Conservation (phyloP, 92 coral and sea anemone species). For the Epizoanthus scotinus region DNA sequence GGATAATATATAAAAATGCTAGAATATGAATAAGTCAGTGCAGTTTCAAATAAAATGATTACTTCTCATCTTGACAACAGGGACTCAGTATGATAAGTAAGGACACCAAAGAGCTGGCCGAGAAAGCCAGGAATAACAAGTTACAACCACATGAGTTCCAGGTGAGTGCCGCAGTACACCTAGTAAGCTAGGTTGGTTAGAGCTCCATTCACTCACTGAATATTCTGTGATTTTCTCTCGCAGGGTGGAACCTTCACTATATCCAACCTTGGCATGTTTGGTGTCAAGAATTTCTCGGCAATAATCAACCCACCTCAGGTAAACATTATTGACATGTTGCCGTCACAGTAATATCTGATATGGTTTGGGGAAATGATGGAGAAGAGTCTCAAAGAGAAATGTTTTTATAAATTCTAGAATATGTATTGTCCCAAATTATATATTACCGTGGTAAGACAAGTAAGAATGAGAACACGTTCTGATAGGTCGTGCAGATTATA, state of each 20-base stretch:
- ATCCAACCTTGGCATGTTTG: constrained; percentile 97
- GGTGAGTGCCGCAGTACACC: constrained; percentile 35
- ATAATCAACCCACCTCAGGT: constrained; percentile 99
- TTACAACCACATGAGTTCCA: constrained; percentile 97
- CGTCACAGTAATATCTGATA: not conserved
- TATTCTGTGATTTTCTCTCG: not conserved
- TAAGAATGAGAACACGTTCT: too few species aligned
- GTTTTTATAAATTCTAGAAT: too few species aligned
- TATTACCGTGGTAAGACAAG: too few species aligned
- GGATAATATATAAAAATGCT: too few species aligned
- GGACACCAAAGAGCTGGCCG: constrained; percentile 75
- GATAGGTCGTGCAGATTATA: too few species aligned
- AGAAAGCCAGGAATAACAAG: constrained; percentile 85
- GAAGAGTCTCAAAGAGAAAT: not conserved
- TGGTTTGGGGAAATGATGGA: not conserved
- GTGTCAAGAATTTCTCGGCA: constrained; percentile 95
- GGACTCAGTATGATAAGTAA: constrained; percentile 82
- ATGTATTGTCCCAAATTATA: too few species aligned
- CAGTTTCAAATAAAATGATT: too few species aligned
- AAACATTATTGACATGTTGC: not conserved
- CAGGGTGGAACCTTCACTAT: constrained; percentile 93
- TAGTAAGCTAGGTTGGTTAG: not conserved
- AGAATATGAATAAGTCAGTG: too few species aligned
- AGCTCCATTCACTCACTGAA: not conserved
- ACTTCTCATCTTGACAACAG: constrained; percentile 37